phyloP scores from a whole-genome alignment of 2,888 invertebrate species.

The Stenurella melanura region DNA sequence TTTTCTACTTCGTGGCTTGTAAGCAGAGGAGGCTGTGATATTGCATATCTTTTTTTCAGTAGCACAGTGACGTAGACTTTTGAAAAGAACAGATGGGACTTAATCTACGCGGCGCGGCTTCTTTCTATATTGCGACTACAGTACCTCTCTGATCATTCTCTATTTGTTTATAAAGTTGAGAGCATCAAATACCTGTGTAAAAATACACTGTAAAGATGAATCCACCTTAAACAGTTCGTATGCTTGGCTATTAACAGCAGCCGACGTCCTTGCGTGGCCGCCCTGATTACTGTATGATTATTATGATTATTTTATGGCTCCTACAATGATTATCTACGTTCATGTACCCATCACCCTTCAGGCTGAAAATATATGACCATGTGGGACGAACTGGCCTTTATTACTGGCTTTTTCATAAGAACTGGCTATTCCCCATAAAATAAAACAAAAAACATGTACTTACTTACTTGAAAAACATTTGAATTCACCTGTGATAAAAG shows the following conservation, averaged over 20 bases:
- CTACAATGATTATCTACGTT: constrained; percentile 56
- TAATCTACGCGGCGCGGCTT: too few species aligned
- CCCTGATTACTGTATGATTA: constrained; percentile 62
- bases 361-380: constrained; percentile 25
- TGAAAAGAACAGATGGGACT: too few species aligned
- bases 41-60: too few species aligned
- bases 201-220: constrained; percentile 7
- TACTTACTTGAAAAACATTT: constrained; percentile 1
- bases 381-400: constrained; percentile 31
- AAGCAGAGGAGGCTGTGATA: too few species aligned
- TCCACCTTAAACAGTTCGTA: constrained; percentile 14
- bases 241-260: constrained; percentile 44
- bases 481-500: constrained; percentile 3
- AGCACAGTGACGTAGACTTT: too few species aligned
- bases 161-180: too few species aligned
- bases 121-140: too few species aligned
- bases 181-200: background rate
- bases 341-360: constrained; percentile 43
- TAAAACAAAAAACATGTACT: constrained; percentile 11
- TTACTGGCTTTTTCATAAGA: constrained; percentile 26
- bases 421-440: constrained; percentile 19
- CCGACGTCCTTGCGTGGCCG: constrained; percentile 55
- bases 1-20: too few species aligned
- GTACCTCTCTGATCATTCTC: too few species aligned
- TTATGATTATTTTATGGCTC: constrained; percentile 63